Evolutionary conservation across 2,113 vertebrate species (phyloP).

Genomic region (Galeopterus variegatus): DNA sequence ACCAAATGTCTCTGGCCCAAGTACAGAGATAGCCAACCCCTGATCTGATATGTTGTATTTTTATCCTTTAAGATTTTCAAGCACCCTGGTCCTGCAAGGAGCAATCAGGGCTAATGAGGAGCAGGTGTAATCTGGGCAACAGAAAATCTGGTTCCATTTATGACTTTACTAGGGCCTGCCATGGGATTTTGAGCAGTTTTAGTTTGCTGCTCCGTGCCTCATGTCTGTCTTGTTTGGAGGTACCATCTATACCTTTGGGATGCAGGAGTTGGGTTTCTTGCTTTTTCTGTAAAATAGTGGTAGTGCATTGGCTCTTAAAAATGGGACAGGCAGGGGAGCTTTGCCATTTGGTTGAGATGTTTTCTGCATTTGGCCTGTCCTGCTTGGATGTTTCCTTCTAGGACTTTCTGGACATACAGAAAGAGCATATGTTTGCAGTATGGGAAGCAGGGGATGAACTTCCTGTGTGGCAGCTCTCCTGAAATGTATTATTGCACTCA

Average conservation of each 20-base stretch:
- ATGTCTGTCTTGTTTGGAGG: background rate
- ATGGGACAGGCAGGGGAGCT: background rate
- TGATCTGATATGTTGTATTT: background rate
- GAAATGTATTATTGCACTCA: background rate
- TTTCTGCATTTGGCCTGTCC: background rate
- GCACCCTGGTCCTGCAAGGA: background rate
- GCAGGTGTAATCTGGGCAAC: background rate
- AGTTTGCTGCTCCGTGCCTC: background rate
- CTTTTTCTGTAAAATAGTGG: constrained; percentile 25
- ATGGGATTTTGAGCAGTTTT: background rate
- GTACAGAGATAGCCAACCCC: background rate
- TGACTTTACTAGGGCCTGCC: background rate
- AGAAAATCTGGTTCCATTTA: constrained; percentile 52
- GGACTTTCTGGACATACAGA: background rate
- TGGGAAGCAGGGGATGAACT: background rate
- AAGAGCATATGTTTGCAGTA: background rate
- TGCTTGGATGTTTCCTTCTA: background rate
- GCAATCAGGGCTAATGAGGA: background rate
- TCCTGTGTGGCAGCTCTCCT: background rate
- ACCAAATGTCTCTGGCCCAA: background rate
- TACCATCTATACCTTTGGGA: background rate
- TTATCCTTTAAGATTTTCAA: constrained; percentile 42
- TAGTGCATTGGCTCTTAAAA: background rate
- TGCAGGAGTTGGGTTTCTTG: background rate
- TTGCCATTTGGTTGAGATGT: background rate